Conservation (phyloP, 2,797 vertebrate genomes). For the Echiichthys vipera region DNA sequence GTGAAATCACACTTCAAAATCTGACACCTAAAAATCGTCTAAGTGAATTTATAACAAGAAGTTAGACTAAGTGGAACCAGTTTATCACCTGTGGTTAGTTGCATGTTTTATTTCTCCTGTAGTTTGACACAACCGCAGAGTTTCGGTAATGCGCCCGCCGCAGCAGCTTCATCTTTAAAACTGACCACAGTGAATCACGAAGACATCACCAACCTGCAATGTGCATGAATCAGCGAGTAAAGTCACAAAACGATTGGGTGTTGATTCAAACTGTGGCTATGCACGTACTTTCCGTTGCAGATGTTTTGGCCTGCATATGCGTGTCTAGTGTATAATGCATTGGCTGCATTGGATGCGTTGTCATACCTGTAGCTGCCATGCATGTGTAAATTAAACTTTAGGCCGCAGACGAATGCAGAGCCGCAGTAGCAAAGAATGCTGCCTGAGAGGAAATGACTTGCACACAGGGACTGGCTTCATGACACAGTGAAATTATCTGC, state of each 20-base stretch:
- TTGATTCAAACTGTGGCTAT: background rate
- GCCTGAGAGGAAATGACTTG: conserved; percentile 85
- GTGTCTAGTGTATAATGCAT: background rate
- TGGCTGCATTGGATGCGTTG: background rate
- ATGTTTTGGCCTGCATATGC: background rate
- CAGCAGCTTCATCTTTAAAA: background rate
- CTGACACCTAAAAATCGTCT: background rate
- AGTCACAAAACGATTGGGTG: background rate
- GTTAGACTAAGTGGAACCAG: background rate
- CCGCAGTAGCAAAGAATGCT: conserved; percentile 40
- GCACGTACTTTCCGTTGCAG: background rate
- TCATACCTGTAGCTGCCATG: conserved; percentile 1
- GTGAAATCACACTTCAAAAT: background rate
- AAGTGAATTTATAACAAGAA: background rate
- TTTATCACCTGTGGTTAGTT: background rate
- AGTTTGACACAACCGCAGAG: background rate
- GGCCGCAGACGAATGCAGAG: conserved; percentile 20
- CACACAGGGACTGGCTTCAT: conserved; percentile 86
- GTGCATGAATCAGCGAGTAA: background rate
- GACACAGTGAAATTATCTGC: conserved; percentile 83
- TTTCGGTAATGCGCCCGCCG: background rate
- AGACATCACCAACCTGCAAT: background rate
- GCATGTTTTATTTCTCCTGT: background rate
- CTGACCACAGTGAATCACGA: background rate
- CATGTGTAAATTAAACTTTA: background rate